Evolutionary conservation across 2,797 vertebrate species (phyloP).

Genomic region (Loriculus beryllinus): DNA sequence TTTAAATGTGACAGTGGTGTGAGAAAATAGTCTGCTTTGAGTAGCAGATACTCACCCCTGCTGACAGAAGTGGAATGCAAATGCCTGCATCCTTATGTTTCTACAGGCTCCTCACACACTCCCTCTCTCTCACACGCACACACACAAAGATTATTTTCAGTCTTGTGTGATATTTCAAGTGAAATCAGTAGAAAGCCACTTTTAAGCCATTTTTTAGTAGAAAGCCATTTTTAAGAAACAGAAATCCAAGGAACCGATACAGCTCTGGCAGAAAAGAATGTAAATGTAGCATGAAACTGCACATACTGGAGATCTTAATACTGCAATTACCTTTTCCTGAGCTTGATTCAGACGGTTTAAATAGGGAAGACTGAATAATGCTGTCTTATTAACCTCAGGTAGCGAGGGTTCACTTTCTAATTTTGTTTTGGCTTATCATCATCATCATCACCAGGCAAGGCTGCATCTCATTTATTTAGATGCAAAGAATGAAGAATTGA

Average conservation of each 20-base stretch:
- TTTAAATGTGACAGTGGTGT: slow-evolving; percentile 51
- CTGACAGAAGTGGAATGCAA: slow-evolving; percentile 58
- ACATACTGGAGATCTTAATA: slow-evolving; percentile 48
- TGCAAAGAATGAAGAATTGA: slow-evolving; percentile 63
- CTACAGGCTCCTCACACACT: slow-evolving; percentile 28
- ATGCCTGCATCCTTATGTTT: slow-evolving; percentile 60
- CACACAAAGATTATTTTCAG: background rate
- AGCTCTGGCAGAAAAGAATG: slow-evolving; percentile 40
- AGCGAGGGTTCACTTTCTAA: slow-evolving; percentile 58
- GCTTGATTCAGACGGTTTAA: slow-evolving; percentile 49
- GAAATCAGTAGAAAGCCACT: slow-evolving; percentile 38
- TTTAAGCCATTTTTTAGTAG: background rate
- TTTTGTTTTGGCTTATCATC: slow-evolving; percentile 56
- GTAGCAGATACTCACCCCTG: slow-evolving; percentile 52
- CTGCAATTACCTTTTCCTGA: slow-evolving; percentile 50
- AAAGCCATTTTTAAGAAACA: slow-evolving; percentile 24
- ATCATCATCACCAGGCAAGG: slow-evolving; percentile 53
- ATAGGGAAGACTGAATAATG: slow-evolving; percentile 46
- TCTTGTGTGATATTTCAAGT: slow-evolving; percentile 7
- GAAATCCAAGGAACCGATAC: background rate
- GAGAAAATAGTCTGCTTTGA: slow-evolving; percentile 63
- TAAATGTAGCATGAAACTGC: slow-evolving; percentile 57
- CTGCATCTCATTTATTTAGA: slow-evolving; percentile 64
- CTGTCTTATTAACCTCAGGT: slow-evolving; percentile 60
- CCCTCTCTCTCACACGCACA: background rate